These are phyloP conservation scores for Sitobion miscanthi DNA, from an alignment of 1,140 invertebrate species.

Conservation along the genomic window DNA sequence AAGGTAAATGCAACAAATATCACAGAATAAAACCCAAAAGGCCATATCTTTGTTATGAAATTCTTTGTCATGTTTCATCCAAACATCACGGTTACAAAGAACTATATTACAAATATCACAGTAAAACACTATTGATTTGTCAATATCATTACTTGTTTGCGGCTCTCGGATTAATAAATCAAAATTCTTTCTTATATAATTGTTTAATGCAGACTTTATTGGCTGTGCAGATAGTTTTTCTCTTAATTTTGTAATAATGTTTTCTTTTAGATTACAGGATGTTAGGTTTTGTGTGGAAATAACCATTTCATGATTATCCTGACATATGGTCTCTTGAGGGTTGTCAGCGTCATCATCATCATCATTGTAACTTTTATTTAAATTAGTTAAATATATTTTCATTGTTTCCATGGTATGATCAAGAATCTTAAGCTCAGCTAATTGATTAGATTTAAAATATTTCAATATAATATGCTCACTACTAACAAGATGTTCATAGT, in stretches of 20 bases:
- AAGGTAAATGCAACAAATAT: background rate
- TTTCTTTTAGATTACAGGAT: background rate
- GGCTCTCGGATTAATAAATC: background rate
- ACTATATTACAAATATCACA: background rate
- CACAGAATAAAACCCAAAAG: background rate
- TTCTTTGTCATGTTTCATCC: background rate
- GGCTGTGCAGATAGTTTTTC: background rate
- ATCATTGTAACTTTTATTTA: background rate
- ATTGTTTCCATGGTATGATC: background rate
- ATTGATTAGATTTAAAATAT: conserved; percentile 7
- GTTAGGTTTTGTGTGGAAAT: background rate
- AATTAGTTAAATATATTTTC: conserved; percentile 3
- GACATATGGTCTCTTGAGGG: background rate
- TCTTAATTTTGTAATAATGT: background rate
- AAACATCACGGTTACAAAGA: background rate
- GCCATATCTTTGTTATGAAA: background rate
- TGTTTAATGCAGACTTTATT: background rate
- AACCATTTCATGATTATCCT: background rate
- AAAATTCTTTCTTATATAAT: conserved; percentile 13
- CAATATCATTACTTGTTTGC: background rate
- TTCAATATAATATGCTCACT: conserved; percentile 27
- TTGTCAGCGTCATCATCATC: background rate
- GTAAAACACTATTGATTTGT: background rate
- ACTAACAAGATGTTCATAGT: background rate
- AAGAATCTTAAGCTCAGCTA: background rate